phyloP scores from a whole-genome alignment of 2,797 vertebrate genomes.

The Periophthalmus magnuspinnatus region DNA sequence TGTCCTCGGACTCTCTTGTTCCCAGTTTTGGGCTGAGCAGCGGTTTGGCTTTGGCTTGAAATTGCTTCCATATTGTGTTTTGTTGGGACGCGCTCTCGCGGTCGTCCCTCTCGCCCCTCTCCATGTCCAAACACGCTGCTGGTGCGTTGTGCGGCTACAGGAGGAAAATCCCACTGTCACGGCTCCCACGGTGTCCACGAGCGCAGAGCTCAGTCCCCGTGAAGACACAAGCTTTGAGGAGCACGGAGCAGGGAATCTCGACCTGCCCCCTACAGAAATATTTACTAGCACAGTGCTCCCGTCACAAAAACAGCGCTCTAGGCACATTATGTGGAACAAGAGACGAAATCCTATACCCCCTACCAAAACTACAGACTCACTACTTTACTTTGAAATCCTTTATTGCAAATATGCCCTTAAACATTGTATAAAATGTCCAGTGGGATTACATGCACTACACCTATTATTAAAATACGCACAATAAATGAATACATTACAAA shows the following conservation, averaged over 20 bases:
- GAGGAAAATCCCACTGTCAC: not conserved
- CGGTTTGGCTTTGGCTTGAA: conserved; percentile 80
- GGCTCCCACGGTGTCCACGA: not conserved
- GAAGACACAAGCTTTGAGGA: not conserved
- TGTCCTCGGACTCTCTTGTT: conserved; percentile 69
- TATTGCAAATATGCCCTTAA: not conserved
- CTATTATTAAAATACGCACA: not conserved
- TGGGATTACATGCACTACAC: not conserved
- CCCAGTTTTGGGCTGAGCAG: conserved; percentile 74
- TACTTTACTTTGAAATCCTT: not conserved
- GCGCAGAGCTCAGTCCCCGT: not conserved
- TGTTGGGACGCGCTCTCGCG: conserved; percentile 70
- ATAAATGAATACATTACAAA: not conserved
- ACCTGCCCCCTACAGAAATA: not conserved
- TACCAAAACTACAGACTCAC: not conserved
- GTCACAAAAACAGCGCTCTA: not conserved
- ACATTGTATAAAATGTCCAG: not conserved
- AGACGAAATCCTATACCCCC: not conserved
- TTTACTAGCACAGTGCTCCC: not conserved
- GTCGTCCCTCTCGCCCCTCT: conserved; percentile 31
- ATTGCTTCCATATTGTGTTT: conserved; percentile 81
- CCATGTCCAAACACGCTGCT: conserved; percentile 37
- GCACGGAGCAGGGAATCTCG: not conserved
- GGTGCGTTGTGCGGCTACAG: not conserved
- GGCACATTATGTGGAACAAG: not conserved